Percentiles rank a stretch among this genome's conserved stretches.
These are phyloP conservation scores for Geophilus truncorum DNA, from an alignment of 2,888 invertebrate species.

Conservation along the genomic window DNA sequence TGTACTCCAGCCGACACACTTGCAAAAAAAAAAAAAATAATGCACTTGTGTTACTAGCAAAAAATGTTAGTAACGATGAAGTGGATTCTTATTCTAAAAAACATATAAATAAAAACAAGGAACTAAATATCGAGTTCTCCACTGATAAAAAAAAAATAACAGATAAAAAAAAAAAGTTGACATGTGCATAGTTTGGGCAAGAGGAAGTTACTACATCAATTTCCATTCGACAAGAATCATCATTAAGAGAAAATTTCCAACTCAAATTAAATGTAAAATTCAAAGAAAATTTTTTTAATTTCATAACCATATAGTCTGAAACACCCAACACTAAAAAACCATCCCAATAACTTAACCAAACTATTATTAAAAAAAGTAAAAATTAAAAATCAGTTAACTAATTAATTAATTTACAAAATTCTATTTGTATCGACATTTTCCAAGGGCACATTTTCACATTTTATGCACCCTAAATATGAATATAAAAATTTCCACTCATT, in stretches of 20 bases:
- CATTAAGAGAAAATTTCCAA: neutral
- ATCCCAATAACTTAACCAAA: constrained; percentile 13
- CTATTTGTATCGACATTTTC: constrained; percentile 14
- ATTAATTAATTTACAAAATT: constrained; percentile 13
- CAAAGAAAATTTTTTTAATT: too few species aligned
- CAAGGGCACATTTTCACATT: neutral
- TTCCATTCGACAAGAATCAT: neutral
- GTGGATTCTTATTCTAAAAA: neutral
- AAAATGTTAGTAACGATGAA: neutral
- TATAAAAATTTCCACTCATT: constrained; percentile 8
- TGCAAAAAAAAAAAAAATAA: constrained; percentile 19
- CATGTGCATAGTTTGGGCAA: constrained; percentile 22
- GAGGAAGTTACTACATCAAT: constrained; percentile 25
- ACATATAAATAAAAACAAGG: neutral
- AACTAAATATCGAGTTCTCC: neutral
- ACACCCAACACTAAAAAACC: neutral
- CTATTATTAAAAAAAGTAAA: neutral
- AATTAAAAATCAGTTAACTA: constrained; percentile 11
- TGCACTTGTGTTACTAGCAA: constrained; percentile 18
- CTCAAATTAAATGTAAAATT: constrained; percentile 9
- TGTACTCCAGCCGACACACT: constrained; percentile 14
- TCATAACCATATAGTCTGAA: too few species aligned
- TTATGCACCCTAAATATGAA: neutral
- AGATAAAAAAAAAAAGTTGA: neutral
- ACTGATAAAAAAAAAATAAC: neutral